Evolutionary conservation across 2,888 invertebrate species (phyloP).

Genomic region (Meiosimyza decipiens): DNA sequence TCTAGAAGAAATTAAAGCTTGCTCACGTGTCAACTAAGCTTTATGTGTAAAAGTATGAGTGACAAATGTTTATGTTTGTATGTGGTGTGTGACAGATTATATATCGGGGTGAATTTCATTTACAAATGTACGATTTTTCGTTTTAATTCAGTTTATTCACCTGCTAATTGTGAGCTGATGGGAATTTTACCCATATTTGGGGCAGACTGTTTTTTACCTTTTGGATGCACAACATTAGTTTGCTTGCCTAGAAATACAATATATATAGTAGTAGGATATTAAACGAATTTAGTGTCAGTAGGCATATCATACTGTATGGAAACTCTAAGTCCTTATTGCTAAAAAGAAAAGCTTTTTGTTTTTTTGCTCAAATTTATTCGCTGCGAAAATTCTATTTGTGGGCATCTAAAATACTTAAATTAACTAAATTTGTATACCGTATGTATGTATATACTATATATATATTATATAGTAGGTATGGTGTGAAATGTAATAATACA

Average conservation of each 20-base stretch:
- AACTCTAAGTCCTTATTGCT: slow-evolving; percentile 4
- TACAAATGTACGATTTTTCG: background rate
- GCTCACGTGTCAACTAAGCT: background rate
- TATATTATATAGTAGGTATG: no score
- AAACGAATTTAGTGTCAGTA: background rate
- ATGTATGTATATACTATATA: slow-evolving; percentile 4
- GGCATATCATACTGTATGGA: slow-evolving; percentile 2
- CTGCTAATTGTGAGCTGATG: slow-evolving; percentile 60
- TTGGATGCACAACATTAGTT: slow-evolving; percentile 63
- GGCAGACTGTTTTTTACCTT: slow-evolving; percentile 62
- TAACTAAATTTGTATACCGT: background rate
- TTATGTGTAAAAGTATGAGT: slow-evolving; percentile 7
- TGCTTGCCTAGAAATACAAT: slow-evolving; percentile 59
- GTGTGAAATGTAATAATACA: no score
- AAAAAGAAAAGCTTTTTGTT: slow-evolving; percentile 18
- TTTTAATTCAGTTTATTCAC: slow-evolving; percentile 52
- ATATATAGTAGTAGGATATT: slow-evolving; percentile 9
- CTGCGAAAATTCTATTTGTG: background rate
- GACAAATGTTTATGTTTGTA: slow-evolving; percentile 7
- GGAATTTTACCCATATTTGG: slow-evolving; percentile 62
- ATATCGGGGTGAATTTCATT: slow-evolving; percentile 3
- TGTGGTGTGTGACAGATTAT: background rate
- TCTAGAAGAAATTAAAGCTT: slow-evolving; percentile 1
- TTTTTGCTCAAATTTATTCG: background rate
- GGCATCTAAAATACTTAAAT: background rate